Base-by-base conservation (phyloP, 2,888 invertebrate species). In the Mythimna loreyi region DNA sequence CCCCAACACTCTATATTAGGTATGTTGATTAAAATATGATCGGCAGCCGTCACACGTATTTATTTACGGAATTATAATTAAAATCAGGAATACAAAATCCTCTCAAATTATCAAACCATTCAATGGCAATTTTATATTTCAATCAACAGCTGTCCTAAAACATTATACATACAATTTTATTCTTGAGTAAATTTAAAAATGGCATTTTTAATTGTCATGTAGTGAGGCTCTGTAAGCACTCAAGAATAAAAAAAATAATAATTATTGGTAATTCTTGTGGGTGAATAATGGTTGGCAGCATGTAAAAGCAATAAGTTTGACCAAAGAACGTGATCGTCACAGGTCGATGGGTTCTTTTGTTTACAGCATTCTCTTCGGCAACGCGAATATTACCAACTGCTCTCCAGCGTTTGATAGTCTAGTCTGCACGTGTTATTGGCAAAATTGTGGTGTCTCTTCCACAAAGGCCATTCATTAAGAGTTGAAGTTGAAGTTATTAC, bases 141-240 rank as follows among this genome's bases (percentile, higher is more conserved):
- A 36, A 36, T 36, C 33, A 36, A 36, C 33, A 33, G 11, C 33
- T 33, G 1, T 2, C 3, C 40, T 40, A 4, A 40, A 47, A n/a
- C 11, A 47, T 11, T 47, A 19, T 45, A 33, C 8, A 2, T 16
- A 43, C 25, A 2, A 56, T 47, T 63, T 57, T 28, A 57, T 40
- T 57, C n/a, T 9, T 40, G 4, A 52, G 5, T 25, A n/a, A n/a
- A 7, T 25, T 50, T 53, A 19, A 50, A 53, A 53, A 43, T 68
- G 11, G n/a, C 57, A 40, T 30, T 36, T 58, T n/a, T 49, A 59
- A 40, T n/a, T n/a, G 47, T 70, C 30, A n/a, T 21, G 40, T n/a
- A 28, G 25, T 33, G 6, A 9, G 7, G 23, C 16, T 49, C 3
- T 30, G 30, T 9, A 40, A 49, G 23, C 21, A 43, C n/a, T 30